These are phyloP conservation scores for Dolichallabes microphthalmus DNA, from an alignment of 2,113 vertebrate genomes.

Conservation along the genomic window DNA sequence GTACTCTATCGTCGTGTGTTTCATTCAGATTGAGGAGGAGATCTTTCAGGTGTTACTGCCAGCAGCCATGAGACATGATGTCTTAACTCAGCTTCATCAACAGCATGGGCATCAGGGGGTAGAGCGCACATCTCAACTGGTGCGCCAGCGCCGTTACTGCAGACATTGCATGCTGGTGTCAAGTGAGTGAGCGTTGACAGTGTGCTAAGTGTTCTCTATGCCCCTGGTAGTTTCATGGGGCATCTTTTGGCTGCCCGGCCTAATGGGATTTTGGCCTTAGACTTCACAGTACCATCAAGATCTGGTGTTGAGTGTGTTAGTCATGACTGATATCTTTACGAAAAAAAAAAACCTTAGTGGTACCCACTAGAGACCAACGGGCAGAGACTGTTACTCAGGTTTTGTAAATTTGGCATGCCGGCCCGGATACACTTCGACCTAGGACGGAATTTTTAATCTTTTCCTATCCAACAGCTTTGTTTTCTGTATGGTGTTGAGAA, in stretches of 20 bases:
- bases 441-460: no score
- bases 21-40: neutral
- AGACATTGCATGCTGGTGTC: neutral
- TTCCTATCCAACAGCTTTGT: no score
- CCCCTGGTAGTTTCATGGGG: neutral
- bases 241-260: neutral
- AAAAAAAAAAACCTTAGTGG: constrained; percentile 1
- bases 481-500: no score
- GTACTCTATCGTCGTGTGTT: neutral
- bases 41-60: neutral
- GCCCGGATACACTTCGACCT: no score
- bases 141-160: neutral
- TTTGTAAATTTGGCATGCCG: no score
- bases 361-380: neutral
- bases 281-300: neutral
- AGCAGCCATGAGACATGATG: neutral
- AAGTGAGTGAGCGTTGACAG: constrained; percentile 7
- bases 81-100: neutral
- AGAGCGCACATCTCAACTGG: neutral
- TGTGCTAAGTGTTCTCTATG: neutral
- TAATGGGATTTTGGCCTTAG: neutral
- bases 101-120: constrained; percentile 14
- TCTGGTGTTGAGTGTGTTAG: neutral
- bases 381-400: neutral
- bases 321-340: constrained; percentile 10